These are phyloP conservation scores for Plagodis pulveraria DNA, from an alignment of 2,888 invertebrate genomes.

Conservation along the genomic window DNA sequence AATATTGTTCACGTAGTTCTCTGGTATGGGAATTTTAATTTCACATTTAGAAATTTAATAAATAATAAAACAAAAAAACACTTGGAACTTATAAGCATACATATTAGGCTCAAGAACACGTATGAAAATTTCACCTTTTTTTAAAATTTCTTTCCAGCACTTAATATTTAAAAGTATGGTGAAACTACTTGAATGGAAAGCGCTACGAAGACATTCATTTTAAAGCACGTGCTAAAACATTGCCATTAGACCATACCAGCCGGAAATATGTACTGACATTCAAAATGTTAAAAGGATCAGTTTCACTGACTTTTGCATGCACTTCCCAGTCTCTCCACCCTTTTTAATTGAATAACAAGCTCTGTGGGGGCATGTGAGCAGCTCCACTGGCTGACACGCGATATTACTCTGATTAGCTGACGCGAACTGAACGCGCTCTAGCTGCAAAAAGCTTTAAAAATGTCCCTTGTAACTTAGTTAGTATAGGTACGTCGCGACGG, in stretches of 20 bases:
- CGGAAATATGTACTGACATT: slow-evolving; percentile 12
- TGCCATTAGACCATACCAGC: neutral
- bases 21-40: no score
- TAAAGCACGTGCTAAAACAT: no score
- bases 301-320: slow-evolving; percentile 39
- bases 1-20: no score
- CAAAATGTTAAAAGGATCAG: slow-evolving; percentile 22
- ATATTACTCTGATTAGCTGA: slow-evolving; percentile 74
- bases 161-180: no score
- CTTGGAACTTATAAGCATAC: no score
- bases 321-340: slow-evolving; percentile 49
- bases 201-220: no score
- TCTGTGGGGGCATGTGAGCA: slow-evolving; percentile 38
- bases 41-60: no score
- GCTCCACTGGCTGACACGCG: slow-evolving; percentile 55
- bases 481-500: slow-evolving; percentile 37
- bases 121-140: no score
- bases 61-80: no score
- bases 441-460: slow-evolving; percentile 80
- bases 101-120: no score
- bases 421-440: slow-evolving; percentile 55
- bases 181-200: no score
- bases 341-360: slow-evolving; percentile 58
- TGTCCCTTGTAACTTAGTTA: slow-evolving; percentile 76
- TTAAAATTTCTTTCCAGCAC: no score